Evolutionary conservation across 1,140 invertebrate genomes (phyloP).

Genomic region (Muscidifurax raptorellus): DNA sequence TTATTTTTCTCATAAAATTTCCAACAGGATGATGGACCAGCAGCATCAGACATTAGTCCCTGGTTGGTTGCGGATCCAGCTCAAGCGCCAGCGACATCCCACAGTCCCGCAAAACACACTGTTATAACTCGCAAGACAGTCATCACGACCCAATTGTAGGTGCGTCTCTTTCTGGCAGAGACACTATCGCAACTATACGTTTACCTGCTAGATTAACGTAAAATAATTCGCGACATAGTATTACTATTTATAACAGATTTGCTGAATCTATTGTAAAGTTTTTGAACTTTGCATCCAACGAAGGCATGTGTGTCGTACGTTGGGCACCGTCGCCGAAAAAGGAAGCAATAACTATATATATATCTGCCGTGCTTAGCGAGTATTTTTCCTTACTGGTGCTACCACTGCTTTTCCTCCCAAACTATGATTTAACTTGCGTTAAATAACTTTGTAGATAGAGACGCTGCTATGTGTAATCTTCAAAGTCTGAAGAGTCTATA

Average conservation of each 20-base stretch:
- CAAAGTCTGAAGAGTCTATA: not conserved
- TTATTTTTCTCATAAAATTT: constrained; percentile 5
- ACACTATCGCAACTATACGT: not conserved
- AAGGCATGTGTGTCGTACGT: constrained; percentile 1
- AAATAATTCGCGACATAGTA: constrained; percentile 46
- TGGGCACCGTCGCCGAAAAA: not conserved
- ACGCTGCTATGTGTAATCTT: constrained; percentile 24
- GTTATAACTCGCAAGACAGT: constrained; percentile 88
- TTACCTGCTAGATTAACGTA: constrained; percentile 41
- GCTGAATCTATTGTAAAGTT: constrained; percentile 49
- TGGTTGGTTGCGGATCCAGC: constrained; percentile 86
- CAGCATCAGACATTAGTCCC: constrained; percentile 81
- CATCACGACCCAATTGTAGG: constrained; percentile 88
- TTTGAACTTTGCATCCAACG: constrained; percentile 46
- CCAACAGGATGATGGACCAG: constrained; percentile 59
- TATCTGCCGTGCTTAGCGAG: constrained; percentile 18
- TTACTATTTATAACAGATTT: constrained; percentile 54
- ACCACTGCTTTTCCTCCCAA: constrained; percentile 23
- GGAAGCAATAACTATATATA: not conserved
- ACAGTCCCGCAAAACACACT: constrained; percentile 80
- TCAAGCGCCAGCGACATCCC: constrained; percentile 75
- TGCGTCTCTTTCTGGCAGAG: constrained; percentile 6
- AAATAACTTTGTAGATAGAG: constrained; percentile 46
- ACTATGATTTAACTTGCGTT: constrained; percentile 12
- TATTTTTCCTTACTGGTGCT: constrained; percentile 50